Conservation (phyloP, 1,140 invertebrate genomes). For the Lasioglossum baleicum region DNA sequence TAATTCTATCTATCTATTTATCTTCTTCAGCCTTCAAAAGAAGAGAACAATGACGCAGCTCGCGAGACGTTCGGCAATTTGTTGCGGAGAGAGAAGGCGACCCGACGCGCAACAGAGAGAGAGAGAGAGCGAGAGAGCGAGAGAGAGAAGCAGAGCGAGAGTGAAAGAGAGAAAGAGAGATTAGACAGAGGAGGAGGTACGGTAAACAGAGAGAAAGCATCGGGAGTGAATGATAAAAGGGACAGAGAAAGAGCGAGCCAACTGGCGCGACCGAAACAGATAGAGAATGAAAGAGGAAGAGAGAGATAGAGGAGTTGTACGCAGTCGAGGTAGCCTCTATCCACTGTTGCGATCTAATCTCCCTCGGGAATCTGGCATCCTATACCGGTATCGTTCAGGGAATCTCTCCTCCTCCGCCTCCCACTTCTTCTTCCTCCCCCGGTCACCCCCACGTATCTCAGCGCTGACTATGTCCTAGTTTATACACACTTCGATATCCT, state of each 20-base stretch:
- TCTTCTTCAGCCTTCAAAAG: slow-evolving; percentile 47
- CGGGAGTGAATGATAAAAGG: slow-evolving; percentile 33
- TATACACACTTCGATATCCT: slow-evolving; percentile 71
- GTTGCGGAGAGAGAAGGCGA: slow-evolving; percentile 40
- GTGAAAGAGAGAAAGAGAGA: no score
- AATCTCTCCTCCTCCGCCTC: slow-evolving; percentile 61
- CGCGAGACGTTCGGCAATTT: slow-evolving; percentile 70
- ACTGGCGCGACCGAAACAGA: not conserved
- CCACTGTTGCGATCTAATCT: slow-evolving; percentile 71
- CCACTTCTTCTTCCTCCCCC: slow-evolving; percentile 29
- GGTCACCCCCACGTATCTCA: slow-evolving; percentile 29
- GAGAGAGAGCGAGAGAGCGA: no score
- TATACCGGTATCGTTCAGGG: slow-evolving; percentile 69
- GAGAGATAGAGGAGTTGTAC: slow-evolving; percentile 60
- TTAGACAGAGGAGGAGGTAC: no score
- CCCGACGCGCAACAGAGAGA: slow-evolving; percentile 17
- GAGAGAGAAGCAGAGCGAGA: no score
- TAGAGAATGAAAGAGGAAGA: slow-evolving; percentile 19
- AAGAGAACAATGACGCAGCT: slow-evolving; percentile 62
- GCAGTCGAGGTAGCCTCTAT: slow-evolving; percentile 65
- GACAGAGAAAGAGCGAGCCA: slow-evolving; percentile 30
- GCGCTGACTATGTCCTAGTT: slow-evolving; percentile 64
- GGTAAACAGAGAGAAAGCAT: not conserved
- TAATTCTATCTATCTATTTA: slow-evolving; percentile 60
- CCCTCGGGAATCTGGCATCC: slow-evolving; percentile 72